Percentiles rank a stretch among this genome's conserved stretches.
Evolutionary conservation across 2,113 vertebrate species (phyloP).

Genomic region (Thalassoma bifasciatum): DNA sequence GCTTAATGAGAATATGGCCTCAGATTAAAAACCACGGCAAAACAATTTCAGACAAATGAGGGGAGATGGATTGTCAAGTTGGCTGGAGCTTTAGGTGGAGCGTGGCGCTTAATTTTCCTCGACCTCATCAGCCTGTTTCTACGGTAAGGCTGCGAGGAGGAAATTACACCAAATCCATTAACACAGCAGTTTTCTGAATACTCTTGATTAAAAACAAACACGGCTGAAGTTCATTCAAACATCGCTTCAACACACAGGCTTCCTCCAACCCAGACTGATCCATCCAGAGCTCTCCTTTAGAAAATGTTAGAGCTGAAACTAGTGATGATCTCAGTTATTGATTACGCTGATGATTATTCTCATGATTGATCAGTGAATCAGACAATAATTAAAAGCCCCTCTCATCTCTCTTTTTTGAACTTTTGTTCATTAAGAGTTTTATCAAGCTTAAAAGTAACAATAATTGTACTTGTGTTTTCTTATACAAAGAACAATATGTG

Average conservation of each 20-base stretch:
- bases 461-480: no score
- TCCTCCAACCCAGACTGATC: background rate
- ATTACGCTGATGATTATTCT: no score
- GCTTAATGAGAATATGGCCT: conserved; percentile 47
- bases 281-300: background rate
- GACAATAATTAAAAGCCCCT: no score
- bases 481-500: no score
- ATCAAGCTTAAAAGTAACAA: no score
- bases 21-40: conserved; percentile 30
- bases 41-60: conserved; percentile 25
- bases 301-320: no score
- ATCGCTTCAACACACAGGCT: background rate
- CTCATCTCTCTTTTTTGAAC: no score
- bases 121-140: background rate
- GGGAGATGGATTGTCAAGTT: background rate
- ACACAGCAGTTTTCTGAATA: background rate
- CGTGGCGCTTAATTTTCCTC: background rate
- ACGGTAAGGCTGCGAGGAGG: background rate
- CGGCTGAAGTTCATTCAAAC: background rate
- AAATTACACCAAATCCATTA: conserved; percentile 1
- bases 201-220: background rate
- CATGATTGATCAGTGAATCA: no score
- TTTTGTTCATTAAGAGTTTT: no score
- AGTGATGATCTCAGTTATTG: no score
- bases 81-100: background rate